Evolutionary conservation across 2,888 invertebrate species (phyloP), one percentile per base, ranked within the genome.

Genomic region (Caenorhabditis macrosperma): DNA sequence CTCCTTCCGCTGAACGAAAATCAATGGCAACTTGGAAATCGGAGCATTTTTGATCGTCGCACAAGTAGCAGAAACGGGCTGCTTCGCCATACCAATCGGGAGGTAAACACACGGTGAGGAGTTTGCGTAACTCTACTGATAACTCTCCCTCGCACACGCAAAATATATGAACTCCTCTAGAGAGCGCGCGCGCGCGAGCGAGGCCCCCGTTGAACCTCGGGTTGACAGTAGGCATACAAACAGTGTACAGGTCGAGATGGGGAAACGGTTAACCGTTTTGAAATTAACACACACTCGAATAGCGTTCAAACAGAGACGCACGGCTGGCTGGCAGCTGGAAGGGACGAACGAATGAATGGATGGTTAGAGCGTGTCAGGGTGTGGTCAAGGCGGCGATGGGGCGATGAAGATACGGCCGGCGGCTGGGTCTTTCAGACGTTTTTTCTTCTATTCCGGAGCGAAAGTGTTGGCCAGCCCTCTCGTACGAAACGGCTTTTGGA

Each of bases 81-180:
- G 46, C 61, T 22, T 22, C 20, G 35, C 59, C 59, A 48, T 55
- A 57, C 46, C 63, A 52, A 54, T n/a, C n/a, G 30, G 60, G 57
- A 67, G 61, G 55, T 54, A 76, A 76, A 75, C 67, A 67, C n/a
- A 38, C 48, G 61, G 44, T 24, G 44, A 30, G 48, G 52, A 68
- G 75, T 75, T 75, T 75, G 66, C 75, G 66, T 75, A 75, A 67
- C 66, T 67, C 61, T 59, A 67, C 68, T 69, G 76, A 75, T 67
- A 67, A 75, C 75, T 55, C 33, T 38, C 35, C 33, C 57, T 60
- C 38, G 30, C 30, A 30, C 17, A 20, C 38, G 41, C 59, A 41
- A 71, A 71, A 57, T 74, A 69, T 74, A 64, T 64, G 64, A 74
- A 74, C 64, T 74, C 64, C 20, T 44, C 63, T 61, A 50, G 22